phyloP scores from a whole-genome alignment of 2,797 vertebrate species.

The Hybognathus amarus region DNA sequence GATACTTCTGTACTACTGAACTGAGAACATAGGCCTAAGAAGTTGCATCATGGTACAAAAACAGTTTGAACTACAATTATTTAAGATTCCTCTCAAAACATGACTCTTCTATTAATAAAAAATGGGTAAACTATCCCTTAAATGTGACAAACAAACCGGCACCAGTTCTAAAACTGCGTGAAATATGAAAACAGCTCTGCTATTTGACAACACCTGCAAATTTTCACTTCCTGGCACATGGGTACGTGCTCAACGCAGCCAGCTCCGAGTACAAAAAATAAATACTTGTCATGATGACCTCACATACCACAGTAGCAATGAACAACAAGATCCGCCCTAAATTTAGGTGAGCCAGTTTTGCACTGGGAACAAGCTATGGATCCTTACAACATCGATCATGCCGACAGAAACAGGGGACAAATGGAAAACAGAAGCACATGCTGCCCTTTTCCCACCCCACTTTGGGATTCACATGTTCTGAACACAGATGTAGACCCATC shows the following conservation, averaged over 20 bases:
- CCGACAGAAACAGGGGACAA: slow-evolving; percentile 2
- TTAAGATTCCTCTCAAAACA: background rate
- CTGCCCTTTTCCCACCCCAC: background rate
- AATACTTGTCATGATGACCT: slow-evolving; percentile 49
- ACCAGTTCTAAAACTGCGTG: background rate
- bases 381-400: slow-evolving; percentile 18
- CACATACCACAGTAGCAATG: slow-evolving; percentile 39
- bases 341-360: slow-evolving; percentile 34
- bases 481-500: background rate
- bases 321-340: slow-evolving; percentile 40
- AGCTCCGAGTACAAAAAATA: background rate
- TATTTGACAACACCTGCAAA: slow-evolving; percentile 29
- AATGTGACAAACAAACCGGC: background rate
- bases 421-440: slow-evolving; percentile 20
- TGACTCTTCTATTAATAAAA: background rate
- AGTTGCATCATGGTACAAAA: background rate
- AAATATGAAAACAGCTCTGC: slow-evolving; percentile 21
- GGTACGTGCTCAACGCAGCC: slow-evolving; percentile 23
- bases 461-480: background rate
- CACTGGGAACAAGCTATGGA: slow-evolving; percentile 23
- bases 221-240: slow-evolving; percentile 52
- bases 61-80: background rate
- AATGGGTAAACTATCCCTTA: background rate
- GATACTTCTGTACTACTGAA: background rate
- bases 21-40: background rate